A percentile compares a stretch with the other conserved stretches of the same genome.
Evolutionary conservation across 2,888 invertebrate species (phyloP).

Genomic region (Cremastobaeus sp.): DNA sequence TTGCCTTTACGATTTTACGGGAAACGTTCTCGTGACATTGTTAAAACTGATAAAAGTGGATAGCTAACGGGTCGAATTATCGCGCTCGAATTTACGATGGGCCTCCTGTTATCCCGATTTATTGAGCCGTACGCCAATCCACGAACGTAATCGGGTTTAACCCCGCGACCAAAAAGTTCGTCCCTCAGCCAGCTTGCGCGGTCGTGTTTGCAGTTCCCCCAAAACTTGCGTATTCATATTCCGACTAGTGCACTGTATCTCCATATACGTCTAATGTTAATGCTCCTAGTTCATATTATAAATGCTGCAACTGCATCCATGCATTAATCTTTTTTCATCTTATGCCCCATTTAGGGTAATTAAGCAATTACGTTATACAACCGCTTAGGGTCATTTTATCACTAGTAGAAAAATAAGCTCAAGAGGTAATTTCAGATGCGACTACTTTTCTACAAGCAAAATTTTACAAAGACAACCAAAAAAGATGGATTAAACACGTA

Average conservation of each 20-base stretch:
- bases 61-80: constrained; percentile 65
- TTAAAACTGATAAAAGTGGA: constrained; percentile 69
- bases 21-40: constrained; percentile 64
- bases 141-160: constrained; percentile 59
- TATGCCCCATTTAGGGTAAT: no score
- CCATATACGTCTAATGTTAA: constrained; percentile 16
- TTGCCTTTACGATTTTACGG: constrained; percentile 69
- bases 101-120: constrained; percentile 67
- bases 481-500: no score
- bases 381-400: no score
- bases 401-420: no score
- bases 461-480: no score
- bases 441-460: no score
- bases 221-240: constrained; percentile 27
- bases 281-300: constrained; percentile 20
- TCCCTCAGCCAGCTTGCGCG: constrained; percentile 14
- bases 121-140: constrained; percentile 61
- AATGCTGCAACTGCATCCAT: no score
- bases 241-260: constrained; percentile 3
- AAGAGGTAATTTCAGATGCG: no score
- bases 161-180: constrained; percentile 51
- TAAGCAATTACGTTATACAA: no score
- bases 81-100: constrained; percentile 66
- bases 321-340: no score
- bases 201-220: background rate